Base-by-base conservation (phyloP, 64 coral and sea anemone species). In the Cladopsammia gracilis region DNA sequence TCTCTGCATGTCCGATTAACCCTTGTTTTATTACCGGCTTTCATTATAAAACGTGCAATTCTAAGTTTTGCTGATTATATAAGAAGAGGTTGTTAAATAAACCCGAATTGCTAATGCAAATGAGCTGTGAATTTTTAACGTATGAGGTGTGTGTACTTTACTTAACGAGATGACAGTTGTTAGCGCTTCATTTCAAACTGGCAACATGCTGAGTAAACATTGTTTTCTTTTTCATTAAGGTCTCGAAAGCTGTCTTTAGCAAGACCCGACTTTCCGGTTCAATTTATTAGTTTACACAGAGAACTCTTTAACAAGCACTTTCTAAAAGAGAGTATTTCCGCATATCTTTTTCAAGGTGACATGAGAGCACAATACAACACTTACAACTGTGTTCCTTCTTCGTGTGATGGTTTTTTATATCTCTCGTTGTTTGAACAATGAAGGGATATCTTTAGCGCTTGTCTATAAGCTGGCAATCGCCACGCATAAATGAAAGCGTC, bases 401-500 rank as follows among this genome's bases (percentile, higher is more conserved):
- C 15, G 4, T 50, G 8, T n/a, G 80, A 10, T 25, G 16, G 10
- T 18, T 47, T 45, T 64, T 19, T 64, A 20, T 46, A n/a, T 20
- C 45, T 50, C 3, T 7, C 49, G 0, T 3, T 46, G 12, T 44
- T 82, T 84, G 62, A 91, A 52, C 57, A 50, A 7, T 51, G 73
- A 23, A 86, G 5, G 0, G 91, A 86, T 42, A 49, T 71, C 19
- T 87, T 83, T 4, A 93, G 71, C n/a, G 91, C 69, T 69, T 87
- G n/a, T 12, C 92, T 88, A 58, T 94, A 97, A 46, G 68, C 79
- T 34, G 92, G 80, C 52, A 97, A 62, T 26, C 96, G 78, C 96
- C 96, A 97, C 1, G 96, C 96, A 67, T 97, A 97, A 76, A 97
- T 97, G 13, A 97, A 97, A 0, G 82, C 96, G 50, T 97, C 96